These are phyloP conservation scores for Rostratula benghalensis DNA, from an alignment of 2,113 vertebrate species.

Conservation along the genomic window DNA sequence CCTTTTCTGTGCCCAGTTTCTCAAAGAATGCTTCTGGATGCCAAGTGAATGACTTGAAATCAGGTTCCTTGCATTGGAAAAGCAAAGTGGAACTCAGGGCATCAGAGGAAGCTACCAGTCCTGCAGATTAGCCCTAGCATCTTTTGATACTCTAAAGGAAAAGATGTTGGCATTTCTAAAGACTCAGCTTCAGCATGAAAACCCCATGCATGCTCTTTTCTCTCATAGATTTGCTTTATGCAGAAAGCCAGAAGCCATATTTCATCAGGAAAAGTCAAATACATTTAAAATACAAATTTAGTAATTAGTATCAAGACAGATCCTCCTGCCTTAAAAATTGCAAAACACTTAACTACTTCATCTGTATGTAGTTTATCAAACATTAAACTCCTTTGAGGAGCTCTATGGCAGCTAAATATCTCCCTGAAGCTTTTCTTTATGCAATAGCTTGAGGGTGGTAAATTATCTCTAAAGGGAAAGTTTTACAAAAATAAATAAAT, in stretches of 20 bases:
- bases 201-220: background rate
- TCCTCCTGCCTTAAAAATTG: background rate
- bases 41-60: background rate
- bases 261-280: background rate
- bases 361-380: background rate
- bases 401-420: background rate
- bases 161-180: background rate
- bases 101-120: background rate
- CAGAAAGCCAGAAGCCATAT: conserved; percentile 22
- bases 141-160: background rate
- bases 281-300: background rate
- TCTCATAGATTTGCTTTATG: background rate
- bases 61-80: background rate
- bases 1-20: background rate
- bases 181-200: background rate
- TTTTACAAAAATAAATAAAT: conserved; percentile 17
- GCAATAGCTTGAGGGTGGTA: background rate
- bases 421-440: conserved; percentile 10
- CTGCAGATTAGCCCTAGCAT: background rate
- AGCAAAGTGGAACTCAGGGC: background rate
- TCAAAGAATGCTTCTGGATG: background rate
- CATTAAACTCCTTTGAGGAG: conserved; percentile 32
- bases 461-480: conserved; percentile 1
- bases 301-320: conserved; percentile 2
- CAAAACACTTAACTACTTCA: background rate